Evolutionary conservation across 2,888 invertebrate genomes (phyloP).

Genomic region (Crocallis elinguaria): DNA sequence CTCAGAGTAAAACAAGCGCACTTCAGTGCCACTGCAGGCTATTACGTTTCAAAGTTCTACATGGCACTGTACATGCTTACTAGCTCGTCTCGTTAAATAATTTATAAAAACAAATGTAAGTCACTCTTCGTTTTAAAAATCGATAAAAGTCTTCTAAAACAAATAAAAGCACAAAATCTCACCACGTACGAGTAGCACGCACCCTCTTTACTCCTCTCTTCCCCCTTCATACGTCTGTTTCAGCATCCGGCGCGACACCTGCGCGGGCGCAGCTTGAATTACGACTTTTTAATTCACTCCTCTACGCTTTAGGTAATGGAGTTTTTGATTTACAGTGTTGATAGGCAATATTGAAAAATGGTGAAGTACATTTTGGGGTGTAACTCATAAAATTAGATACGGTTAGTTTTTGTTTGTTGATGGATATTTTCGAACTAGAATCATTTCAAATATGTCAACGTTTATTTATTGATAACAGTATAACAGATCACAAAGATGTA

Average conservation of each 20-base stretch:
- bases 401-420: background rate
- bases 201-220: conserved; percentile 44
- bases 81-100: too few species aligned
- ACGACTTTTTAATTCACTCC: conserved; percentile 77
- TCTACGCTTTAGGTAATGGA: conserved; percentile 67
- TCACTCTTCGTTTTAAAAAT: background rate
- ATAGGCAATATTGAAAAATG: conserved; percentile 61
- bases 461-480: too few species aligned
- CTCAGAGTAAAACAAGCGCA: too few species aligned
- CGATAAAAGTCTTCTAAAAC: background rate
- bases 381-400: conserved; percentile 7
- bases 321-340: conserved; percentile 66
- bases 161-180: conserved; percentile 41
- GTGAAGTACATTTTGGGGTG: conserved; percentile 38
- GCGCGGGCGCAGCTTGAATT: conserved; percentile 71
- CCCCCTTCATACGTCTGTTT: conserved; percentile 47
- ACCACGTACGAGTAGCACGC: conserved; percentile 45
- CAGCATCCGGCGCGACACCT: conserved; percentile 82
- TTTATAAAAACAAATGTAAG: background rate
- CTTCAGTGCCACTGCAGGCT: too few species aligned
- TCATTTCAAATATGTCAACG: too few species aligned
- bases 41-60: too few species aligned
- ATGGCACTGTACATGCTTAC: too few species aligned
- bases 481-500: too few species aligned
- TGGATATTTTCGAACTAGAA: background rate